Evolutionary conservation across 92 coral and sea anemone genomes (phyloP).

Genomic region (Paragorgia papillata): DNA sequence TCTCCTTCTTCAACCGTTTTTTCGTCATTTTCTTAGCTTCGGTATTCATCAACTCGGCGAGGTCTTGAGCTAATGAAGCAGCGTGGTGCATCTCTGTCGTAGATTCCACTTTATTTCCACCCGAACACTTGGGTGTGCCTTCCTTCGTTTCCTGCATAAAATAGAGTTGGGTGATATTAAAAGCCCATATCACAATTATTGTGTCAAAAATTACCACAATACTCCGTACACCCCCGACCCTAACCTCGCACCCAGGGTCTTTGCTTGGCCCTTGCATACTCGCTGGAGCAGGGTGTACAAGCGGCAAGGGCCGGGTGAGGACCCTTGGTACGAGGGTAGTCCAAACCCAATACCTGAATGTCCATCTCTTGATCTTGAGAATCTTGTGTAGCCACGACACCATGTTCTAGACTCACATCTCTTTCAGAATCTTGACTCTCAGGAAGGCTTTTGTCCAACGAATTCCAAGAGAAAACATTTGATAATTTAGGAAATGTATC

Average conservation of each 20-base stretch:
- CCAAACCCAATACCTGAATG: too few relatives aligned
- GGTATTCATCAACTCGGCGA: slow-evolving; percentile 16
- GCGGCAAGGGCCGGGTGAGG: too few relatives aligned
- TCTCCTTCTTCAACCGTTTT: not conserved
- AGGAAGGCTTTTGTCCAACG: not conserved
- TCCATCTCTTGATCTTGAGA: too few relatives aligned
- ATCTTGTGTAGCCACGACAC: not conserved
- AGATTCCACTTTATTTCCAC: slow-evolving; percentile 3
- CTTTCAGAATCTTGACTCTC: not conserved
- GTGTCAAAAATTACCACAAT: too few relatives aligned
- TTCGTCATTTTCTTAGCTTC: not conserved
- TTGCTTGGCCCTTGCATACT: too few relatives aligned
- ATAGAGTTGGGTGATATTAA: too few relatives aligned
- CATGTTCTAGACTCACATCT: not conserved
- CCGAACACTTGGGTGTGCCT: not conserved
- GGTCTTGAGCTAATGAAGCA: not conserved
- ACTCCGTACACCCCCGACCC: too few relatives aligned
- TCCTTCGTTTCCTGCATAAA: not conserved
- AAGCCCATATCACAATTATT: too few relatives aligned
- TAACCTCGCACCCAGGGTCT: too few relatives aligned
- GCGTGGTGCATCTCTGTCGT: slow-evolving; percentile 13
- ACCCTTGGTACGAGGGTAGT: too few relatives aligned
- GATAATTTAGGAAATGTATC: slow-evolving; percentile 1
- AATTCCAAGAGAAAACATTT: slow-evolving; percentile 12
- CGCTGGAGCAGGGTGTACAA: too few relatives aligned